Evolutionary conservation across 1,140 invertebrate genomes (phyloP).

Genomic region (Eupeodes corollae): DNA sequence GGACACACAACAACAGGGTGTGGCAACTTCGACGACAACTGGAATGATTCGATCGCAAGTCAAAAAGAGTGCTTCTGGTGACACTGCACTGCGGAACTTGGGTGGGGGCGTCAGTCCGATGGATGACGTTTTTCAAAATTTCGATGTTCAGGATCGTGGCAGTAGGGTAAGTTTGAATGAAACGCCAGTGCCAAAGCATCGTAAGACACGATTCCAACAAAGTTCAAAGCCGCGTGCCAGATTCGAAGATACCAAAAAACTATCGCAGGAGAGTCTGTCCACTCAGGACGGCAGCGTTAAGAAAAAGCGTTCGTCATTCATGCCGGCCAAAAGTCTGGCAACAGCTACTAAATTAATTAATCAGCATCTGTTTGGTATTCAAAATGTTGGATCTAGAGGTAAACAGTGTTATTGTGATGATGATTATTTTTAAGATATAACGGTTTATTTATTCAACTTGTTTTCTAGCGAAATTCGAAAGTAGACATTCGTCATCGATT

Average conservation of each 20-base stretch:
- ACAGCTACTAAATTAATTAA: constrained; percentile 62
- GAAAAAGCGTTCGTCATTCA: constrained; percentile 45
- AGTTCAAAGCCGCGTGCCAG: constrained; percentile 24
- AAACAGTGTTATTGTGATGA: constrained; percentile 1
- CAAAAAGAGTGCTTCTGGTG: constrained; percentile 68
- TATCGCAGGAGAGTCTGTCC: constrained; percentile 44
- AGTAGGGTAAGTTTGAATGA: constrained; percentile 55
- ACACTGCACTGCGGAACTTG: constrained; percentile 49
- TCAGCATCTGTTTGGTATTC: constrained; percentile 59
- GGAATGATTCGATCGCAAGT: constrained; percentile 40
- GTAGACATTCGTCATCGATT: constrained; percentile 57
- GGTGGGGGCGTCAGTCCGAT: constrained; percentile 36
- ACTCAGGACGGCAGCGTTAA: constrained; percentile 21
- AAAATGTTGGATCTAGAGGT: constrained; percentile 45
- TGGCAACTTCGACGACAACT: constrained; percentile 24
- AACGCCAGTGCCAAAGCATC: constrained; percentile 63
- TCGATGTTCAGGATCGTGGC: constrained; percentile 42
- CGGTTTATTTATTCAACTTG: constrained; percentile 1
- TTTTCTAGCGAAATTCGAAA: constrained; percentile 37
- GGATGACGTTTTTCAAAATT: constrained; percentile 43
- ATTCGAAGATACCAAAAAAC: constrained; percentile 33
- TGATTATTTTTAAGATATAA: neutral
- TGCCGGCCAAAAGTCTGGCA: constrained; percentile 52
- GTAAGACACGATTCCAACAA: constrained; percentile 77
- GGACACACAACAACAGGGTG: constrained; percentile 23